Conservation (phyloP, 2,113 vertebrate species). For the Dicaeum eximium region DNA sequence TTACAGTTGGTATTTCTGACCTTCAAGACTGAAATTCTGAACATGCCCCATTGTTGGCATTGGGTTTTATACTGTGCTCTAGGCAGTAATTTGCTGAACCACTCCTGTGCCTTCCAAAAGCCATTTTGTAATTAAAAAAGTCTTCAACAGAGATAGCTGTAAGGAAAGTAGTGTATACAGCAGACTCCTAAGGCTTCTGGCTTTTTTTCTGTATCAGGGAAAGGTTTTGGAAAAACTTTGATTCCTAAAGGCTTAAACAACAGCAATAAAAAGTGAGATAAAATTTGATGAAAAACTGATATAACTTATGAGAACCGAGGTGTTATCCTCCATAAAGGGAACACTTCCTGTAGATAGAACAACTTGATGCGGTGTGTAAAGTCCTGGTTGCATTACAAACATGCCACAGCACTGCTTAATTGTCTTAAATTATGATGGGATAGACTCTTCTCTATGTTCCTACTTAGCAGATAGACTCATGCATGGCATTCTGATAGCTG, state of each 20-base stretch:
- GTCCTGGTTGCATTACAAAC: not conserved
- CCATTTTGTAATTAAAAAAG: constrained; percentile 40
- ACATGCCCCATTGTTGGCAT: not conserved
- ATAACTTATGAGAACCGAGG: not conserved
- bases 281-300: not conserved
- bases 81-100: constrained; percentile 56
- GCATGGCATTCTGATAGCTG: no score
- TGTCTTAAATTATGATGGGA: not conserved
- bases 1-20: constrained; percentile 39
- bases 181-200: not conserved
- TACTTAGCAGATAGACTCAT: not conserved
- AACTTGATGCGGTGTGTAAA: not conserved
- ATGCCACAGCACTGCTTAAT: rapidly evolving
- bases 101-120: not conserved
- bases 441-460: not conserved
- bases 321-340: not conserved
- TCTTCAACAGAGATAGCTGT: not conserved
- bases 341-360: not conserved
- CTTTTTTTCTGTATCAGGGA: not conserved
- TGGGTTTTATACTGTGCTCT: not conserved
- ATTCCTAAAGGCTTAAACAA: not conserved
- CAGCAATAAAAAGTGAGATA: not conserved
- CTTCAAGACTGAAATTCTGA: constrained; percentile 41
- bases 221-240: not conserved
- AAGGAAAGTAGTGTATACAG: not conserved